Evolutionary conservation across 2,888 invertebrate genomes (phyloP).

Genomic region (Megaustenia siamemsis): DNA sequence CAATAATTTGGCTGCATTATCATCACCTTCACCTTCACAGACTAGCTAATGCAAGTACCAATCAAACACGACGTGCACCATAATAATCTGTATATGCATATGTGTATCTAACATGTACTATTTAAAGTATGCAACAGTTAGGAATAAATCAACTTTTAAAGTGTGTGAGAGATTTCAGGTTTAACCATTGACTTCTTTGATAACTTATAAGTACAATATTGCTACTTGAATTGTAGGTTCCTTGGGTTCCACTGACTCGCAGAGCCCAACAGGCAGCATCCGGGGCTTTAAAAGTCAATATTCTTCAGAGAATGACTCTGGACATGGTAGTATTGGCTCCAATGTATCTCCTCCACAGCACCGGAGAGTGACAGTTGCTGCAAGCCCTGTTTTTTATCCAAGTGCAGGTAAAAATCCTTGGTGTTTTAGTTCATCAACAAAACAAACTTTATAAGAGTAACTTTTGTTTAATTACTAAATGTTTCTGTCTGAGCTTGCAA

Average conservation of each 20-base stretch:
- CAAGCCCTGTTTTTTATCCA: slow-evolving; percentile 36
- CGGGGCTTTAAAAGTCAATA: slow-evolving; percentile 74
- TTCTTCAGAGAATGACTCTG: slow-evolving; percentile 78
- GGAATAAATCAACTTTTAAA: not conserved
- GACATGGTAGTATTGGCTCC: slow-evolving; percentile 76
- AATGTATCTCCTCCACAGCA: slow-evolving; percentile 42
- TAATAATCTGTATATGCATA: not conserved
- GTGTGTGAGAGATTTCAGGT: not conserved
- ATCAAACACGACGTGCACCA: not conserved
- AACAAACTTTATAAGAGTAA: too few species aligned
- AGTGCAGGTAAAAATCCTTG: slow-evolving; percentile 6
- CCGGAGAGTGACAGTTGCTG: slow-evolving; percentile 40
- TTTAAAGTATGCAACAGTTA: not conserved
- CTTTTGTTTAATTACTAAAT: too few species aligned
- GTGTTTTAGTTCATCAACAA: too few species aligned
- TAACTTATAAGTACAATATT: not conserved
- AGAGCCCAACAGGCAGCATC: slow-evolving; percentile 83
- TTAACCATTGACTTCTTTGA: not conserved
- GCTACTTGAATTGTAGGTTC: slow-evolving; percentile 63
- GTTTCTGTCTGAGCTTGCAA: too few species aligned
- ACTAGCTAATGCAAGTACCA: not conserved
- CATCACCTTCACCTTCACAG: not conserved
- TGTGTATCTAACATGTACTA: not conserved
- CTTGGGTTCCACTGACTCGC: slow-evolving; percentile 87
- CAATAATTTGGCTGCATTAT: not conserved